Percentiles rank a stretch among this genome's conserved stretches.
phyloP scores from a whole-genome alignment of 2,888 invertebrate genomes.

The Agrochola lota region DNA sequence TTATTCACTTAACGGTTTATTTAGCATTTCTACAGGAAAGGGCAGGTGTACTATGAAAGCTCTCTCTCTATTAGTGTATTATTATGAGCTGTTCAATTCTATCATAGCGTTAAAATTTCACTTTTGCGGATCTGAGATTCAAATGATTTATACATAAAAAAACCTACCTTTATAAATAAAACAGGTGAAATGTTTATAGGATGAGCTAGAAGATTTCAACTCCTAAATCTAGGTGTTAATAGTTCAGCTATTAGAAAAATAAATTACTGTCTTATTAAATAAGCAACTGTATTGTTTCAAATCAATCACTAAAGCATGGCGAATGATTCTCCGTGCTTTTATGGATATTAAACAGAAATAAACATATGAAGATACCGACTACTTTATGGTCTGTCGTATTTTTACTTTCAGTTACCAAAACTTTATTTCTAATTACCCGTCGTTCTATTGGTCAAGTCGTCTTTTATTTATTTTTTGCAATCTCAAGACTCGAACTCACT shows the following conservation, averaged over 20 bases:
- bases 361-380: background rate
- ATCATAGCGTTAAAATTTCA: conserved; percentile 24
- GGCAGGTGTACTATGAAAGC: conserved; percentile 13
- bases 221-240: background rate
- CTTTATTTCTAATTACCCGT: background rate
- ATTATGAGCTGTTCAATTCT: conserved; percentile 3
- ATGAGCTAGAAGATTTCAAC: background rate
- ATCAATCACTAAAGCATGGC: conserved; percentile 33
- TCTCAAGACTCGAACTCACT: no score
- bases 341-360: conserved; percentile 25
- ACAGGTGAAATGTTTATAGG: background rate
- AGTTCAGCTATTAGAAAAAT: background rate
- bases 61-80: conserved; percentile 22
- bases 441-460: background rate
- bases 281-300: conserved; percentile 19
- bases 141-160: background rate
- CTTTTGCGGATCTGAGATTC: conserved; percentile 20
- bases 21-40: conserved; percentile 24
- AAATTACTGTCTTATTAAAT: background rate
- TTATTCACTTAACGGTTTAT: conserved; percentile 5
- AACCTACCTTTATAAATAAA: background rate
- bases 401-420: background rate
- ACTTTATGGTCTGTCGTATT: conserved; percentile 2
- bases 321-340: conserved; percentile 24
- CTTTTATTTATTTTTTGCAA: no score